Evolutionary conservation across 2,797 vertebrate genomes (phyloP).

Genomic region (Mormyrus proboscirostris): DNA sequence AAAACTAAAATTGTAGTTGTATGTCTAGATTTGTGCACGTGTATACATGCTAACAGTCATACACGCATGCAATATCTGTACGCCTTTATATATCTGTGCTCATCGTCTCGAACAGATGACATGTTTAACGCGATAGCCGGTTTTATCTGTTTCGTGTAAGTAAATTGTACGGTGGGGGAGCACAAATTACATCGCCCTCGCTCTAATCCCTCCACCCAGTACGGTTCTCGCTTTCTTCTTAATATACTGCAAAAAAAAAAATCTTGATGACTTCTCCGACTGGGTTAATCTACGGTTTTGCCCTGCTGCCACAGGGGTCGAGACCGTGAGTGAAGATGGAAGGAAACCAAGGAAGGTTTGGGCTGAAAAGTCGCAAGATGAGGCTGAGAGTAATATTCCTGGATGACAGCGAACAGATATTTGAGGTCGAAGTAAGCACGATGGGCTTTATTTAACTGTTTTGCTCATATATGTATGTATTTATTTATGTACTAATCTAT

Average conservation of each 20-base stretch:
- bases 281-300: background rate
- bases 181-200: background rate
- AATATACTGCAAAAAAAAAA: background rate
- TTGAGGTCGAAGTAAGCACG: constrained; percentile 63
- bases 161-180: background rate
- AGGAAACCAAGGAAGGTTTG: constrained; percentile 36
- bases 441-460: background rate
- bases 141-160: background rate
- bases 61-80: background rate
- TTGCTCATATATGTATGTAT: background rate
- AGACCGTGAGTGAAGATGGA: constrained; percentile 42
- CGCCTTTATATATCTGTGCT: background rate
- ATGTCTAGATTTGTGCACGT: background rate
- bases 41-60: background rate
- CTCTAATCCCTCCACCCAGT: background rate
- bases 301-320: background rate
- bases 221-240: background rate
- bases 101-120: background rate
- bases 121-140: background rate
- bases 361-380: constrained; percentile 44
- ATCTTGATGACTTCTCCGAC: background rate
- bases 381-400: constrained; percentile 62
- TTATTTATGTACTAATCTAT: too few relatives aligned
- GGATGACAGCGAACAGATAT: constrained; percentile 65
- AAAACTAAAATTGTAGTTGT: background rate